phyloP scores from a whole-genome alignment of 2,888 invertebrate genomes.

The Eutolmus rufibarbis region DNA sequence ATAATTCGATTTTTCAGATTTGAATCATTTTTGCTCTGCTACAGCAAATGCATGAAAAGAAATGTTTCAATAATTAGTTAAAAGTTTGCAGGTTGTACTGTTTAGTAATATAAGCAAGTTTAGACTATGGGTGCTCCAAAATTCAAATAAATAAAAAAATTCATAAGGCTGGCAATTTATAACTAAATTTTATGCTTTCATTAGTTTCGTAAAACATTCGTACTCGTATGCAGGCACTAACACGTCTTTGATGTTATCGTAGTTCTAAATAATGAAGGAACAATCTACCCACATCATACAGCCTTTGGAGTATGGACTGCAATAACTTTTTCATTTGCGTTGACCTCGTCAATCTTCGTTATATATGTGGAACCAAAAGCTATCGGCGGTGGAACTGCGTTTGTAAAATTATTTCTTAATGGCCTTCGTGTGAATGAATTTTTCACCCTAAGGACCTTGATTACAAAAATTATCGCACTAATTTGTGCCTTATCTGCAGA shows the following conservation, averaged over 20 bases:
- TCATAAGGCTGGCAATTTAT: too few species aligned
- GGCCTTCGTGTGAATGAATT: background rate
- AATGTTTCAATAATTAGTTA: too few species aligned
- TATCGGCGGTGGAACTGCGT: background rate
- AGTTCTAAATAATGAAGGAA: background rate
- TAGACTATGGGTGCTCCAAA: too few species aligned
- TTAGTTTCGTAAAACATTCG: too few species aligned
- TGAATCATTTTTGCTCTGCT: too few species aligned
- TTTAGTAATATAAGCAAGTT: too few species aligned
- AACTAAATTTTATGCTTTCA: too few species aligned
- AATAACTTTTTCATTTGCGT: background rate
- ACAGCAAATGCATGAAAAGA: too few species aligned
- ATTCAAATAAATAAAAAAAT: too few species aligned
- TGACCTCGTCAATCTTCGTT: background rate
- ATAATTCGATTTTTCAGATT: too few species aligned
- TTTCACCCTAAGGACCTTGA: background rate
- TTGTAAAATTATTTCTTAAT: background rate
- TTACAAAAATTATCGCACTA: background rate
- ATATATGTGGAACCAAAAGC: slow-evolving; percentile 1
- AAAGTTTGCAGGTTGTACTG: too few species aligned
- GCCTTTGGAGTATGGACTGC: background rate
- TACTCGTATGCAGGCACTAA: too few species aligned
- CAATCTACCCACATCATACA: background rate
- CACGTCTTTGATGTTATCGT: background rate
- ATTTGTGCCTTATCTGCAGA: background rate